A percentile compares a stretch with the other conserved stretches of the same genome.
Conservation (phyloP, 2,888 invertebrate species). For the Argyresthia albistria region DNA sequence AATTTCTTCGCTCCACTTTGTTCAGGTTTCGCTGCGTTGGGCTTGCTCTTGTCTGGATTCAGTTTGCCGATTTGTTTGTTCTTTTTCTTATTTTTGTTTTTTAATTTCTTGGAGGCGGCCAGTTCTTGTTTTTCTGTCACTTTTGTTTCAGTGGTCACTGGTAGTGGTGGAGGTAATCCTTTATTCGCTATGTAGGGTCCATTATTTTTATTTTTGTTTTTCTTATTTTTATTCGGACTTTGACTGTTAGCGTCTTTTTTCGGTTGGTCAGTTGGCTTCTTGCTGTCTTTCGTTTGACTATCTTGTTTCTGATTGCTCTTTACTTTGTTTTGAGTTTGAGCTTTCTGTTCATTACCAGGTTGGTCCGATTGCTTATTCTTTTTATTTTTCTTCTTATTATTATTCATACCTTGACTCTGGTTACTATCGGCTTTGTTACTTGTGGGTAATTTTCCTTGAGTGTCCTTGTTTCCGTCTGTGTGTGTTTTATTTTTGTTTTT, state of each 20-base stretch:
- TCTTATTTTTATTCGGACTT: not conserved
- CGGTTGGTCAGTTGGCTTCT: not conserved
- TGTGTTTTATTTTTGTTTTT: constrained; percentile 1
- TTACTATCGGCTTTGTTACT: constrained; percentile 14
- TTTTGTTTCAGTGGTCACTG: constrained; percentile 10
- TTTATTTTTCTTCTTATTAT: constrained; percentile 24
- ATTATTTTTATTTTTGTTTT: constrained; percentile 10
- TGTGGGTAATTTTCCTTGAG: not conserved
- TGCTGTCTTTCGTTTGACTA: not conserved
- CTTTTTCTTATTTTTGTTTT: constrained; percentile 40
- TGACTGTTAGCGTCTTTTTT: not conserved
- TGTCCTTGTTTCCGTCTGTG: not conserved
- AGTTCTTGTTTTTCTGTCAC: constrained; percentile 20
- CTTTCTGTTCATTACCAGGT: not conserved
- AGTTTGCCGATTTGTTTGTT: constrained; percentile 49
- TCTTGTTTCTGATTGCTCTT: not conserved
- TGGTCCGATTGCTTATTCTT: constrained; percentile 5
- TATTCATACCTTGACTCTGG: constrained; percentile 15
- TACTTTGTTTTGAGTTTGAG: not conserved
- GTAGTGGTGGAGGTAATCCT: not conserved
- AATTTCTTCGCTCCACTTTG: constrained; percentile 27
- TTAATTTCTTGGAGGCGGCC: constrained; percentile 40
- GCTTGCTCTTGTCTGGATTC: constrained; percentile 25
- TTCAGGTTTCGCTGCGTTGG: constrained; percentile 14
- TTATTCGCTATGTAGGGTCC: constrained; percentile 2